Percentiles rank a stretch among this genome's conserved stretches.
Conservation (phyloP, 2,888 invertebrate species). For the Trissoscelio sp. region DNA sequence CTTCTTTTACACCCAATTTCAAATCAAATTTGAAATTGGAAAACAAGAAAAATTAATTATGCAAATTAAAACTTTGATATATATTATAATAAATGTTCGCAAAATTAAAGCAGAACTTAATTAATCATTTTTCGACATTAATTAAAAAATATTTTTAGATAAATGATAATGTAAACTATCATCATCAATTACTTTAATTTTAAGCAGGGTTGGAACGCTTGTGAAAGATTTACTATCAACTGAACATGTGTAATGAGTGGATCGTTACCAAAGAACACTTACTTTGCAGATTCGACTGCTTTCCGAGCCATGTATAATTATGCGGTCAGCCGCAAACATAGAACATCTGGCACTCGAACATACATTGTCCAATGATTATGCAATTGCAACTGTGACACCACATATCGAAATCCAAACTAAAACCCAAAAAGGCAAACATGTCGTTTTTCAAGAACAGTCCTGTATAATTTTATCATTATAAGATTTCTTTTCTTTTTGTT, state of each 20-base stretch:
- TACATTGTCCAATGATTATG: conserved; percentile 33
- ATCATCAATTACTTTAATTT: no score
- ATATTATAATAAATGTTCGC: no score
- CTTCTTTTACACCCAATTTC: no score
- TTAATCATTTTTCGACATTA: no score
- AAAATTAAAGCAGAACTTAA: no score
- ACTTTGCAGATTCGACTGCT: conserved; percentile 53
- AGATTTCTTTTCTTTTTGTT: no score
- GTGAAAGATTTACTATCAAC: conserved; percentile 56
- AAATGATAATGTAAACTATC: no score
- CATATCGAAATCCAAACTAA: conserved; percentile 33
- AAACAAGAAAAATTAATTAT: no score
- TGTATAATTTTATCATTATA: no score
- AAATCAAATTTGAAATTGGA: no score
- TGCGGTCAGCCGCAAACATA: conserved; percentile 45
- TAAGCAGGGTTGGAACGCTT: conserved; percentile 27
- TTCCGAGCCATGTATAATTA: conserved; percentile 71
- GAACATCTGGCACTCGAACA: conserved; percentile 38
- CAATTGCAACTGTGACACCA: conserved; percentile 29
- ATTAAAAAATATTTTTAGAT: no score
- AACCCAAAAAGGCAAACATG: not conserved
- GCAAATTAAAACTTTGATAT: no score
- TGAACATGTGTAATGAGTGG: conserved; percentile 71
- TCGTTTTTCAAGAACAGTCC: not conserved
- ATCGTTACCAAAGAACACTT: conserved; percentile 67